phyloP scores from a whole-genome alignment of 2,113 vertebrate species.

The Sprattus sprattus region DNA sequence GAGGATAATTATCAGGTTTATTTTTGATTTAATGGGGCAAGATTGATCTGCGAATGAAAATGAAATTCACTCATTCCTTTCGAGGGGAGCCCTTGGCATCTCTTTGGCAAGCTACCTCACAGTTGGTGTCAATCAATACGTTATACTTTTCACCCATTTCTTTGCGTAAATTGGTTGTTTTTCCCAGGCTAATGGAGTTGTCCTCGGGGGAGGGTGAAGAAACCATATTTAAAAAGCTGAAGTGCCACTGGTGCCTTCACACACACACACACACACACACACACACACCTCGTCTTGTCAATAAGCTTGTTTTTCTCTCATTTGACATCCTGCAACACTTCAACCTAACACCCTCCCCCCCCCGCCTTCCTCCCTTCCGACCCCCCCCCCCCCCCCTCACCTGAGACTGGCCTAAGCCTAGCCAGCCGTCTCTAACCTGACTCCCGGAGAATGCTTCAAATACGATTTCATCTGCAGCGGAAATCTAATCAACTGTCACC shows the following conservation, averaged over 20 bases:
- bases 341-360: neutral
- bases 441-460: slow-evolving; percentile 22
- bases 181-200: slow-evolving; percentile 1
- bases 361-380: neutral
- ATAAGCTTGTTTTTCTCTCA: slow-evolving; percentile 34
- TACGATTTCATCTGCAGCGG: slow-evolving; percentile 23
- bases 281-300: slow-evolving; percentile 8
- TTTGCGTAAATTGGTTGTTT: slow-evolving; percentile 24
- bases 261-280: too few relatives aligned
- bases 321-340: neutral
- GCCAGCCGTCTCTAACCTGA: neutral
- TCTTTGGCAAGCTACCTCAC: slow-evolving; percentile 2
- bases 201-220: slow-evolving; percentile 11
- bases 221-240: slow-evolving; percentile 21
- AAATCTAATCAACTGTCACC: slow-evolving; percentile 30
- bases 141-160: slow-evolving; percentile 22
- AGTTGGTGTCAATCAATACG: neutral
- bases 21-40: neutral
- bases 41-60: slow-evolving; percentile 2
- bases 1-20: slow-evolving; percentile 6
- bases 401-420: neutral
- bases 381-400: neutral
- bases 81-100: neutral
- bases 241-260: slow-evolving; percentile 10
- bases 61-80: neutral